Percentiles rank a stretch among this genome's conserved stretches.
Evolutionary conservation across 92 coral and sea anemone species (phyloP).

Genomic region (Pocillopora meandrina): DNA sequence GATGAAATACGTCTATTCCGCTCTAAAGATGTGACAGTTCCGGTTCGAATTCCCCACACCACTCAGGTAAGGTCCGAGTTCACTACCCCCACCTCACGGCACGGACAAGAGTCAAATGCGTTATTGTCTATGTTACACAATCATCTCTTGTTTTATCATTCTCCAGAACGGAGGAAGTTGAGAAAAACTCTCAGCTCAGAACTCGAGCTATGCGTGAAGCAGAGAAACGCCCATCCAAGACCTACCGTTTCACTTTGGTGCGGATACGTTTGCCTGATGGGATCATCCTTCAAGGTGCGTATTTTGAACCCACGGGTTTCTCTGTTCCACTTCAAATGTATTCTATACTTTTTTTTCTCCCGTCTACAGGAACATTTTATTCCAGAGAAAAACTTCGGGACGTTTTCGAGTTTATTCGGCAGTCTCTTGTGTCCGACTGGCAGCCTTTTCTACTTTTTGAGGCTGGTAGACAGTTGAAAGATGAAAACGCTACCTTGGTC

Average conservation of each 20-base stretch:
- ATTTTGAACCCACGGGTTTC: neutral
- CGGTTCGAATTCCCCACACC: too few species aligned
- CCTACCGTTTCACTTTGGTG: conserved; percentile 81
- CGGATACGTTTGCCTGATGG: conserved; percentile 93
- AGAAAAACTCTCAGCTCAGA: conserved; percentile 79
- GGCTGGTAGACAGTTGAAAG: conserved; percentile 79
- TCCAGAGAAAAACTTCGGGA: conserved; percentile 83
- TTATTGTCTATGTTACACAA: too few species aligned
- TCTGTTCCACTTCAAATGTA: neutral
- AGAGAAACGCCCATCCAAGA: conserved; percentile 83
- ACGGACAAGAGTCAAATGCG: too few species aligned
- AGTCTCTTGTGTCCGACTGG: conserved; percentile 91
- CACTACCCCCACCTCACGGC: too few species aligned
- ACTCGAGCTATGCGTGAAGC: conserved; percentile 98
- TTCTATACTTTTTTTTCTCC: neutral
- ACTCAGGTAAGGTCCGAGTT: too few species aligned
- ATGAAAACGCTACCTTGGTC: conserved; percentile 72
- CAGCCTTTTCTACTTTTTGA: conserved; percentile 88
- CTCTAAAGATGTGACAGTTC: too few species aligned
- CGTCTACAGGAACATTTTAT: conserved; percentile 76
- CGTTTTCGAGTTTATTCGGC: conserved; percentile 82
- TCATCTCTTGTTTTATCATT: neutral
- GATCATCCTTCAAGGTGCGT: conserved; percentile 79
- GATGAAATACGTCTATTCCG: too few species aligned
- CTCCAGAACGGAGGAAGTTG: conserved; percentile 74